Conservation (phyloP, 2,888 invertebrate species). For the Sarcophaga caerulescens region DNA sequence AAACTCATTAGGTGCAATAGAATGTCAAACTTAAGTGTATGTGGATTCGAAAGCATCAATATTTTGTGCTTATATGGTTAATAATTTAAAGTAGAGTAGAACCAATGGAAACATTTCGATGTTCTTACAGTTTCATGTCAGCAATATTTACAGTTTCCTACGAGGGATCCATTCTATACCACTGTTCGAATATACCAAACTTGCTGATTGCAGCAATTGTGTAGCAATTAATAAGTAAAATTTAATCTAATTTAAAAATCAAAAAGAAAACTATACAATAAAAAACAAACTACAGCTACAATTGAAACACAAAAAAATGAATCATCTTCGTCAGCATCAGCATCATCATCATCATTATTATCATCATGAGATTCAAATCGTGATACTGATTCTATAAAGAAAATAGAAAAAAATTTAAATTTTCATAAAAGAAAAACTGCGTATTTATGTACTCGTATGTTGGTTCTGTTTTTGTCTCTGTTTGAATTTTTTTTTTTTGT, state of each 20-base stretch:
- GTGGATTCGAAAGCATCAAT: too few relatives aligned
- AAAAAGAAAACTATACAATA: constrained; percentile 10
- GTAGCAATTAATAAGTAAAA: constrained; percentile 67
- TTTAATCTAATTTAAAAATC: constrained; percentile 57
- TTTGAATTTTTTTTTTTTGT: too few relatives aligned
- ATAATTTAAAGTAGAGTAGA: too few relatives aligned
- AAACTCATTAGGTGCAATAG: too few relatives aligned
- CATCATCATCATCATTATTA: background rate
- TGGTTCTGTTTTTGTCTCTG: too few relatives aligned
- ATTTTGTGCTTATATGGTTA: too few relatives aligned
- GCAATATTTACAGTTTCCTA: too few relatives aligned
- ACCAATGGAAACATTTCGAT: too few relatives aligned
- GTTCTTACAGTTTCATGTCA: too few relatives aligned
- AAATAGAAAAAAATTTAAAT: constrained; percentile 1
- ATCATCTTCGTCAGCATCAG: constrained; percentile 15
- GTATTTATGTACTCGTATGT: background rate
- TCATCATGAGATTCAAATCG: constrained; percentile 35
- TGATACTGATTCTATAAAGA: background rate
- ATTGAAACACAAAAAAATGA: constrained; percentile 43
- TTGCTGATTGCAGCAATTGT: constrained; percentile 60
- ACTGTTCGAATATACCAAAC: constrained; percentile 7
- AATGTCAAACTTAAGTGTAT: too few relatives aligned
- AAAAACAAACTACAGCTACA: constrained; percentile 32
- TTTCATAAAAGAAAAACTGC: constrained; percentile 42
- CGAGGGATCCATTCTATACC: too few relatives aligned